phyloP scores from a whole-genome alignment of 1,140 invertebrate genomes.

The Drosophila seguyi region DNA sequence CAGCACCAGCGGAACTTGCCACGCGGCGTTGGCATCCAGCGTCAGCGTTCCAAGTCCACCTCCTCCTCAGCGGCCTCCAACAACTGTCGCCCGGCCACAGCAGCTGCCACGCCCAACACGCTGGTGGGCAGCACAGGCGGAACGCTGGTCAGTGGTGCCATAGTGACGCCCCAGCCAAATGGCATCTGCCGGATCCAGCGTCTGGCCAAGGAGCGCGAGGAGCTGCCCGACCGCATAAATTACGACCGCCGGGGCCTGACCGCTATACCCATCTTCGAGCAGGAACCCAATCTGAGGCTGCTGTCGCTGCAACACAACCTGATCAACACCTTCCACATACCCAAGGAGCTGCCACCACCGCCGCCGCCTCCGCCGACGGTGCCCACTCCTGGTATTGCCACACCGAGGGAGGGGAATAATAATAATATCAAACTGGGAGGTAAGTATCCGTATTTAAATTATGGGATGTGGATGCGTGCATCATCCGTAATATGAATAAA shows the following conservation, averaged over 20 bases:
- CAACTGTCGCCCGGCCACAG: conserved; percentile 63
- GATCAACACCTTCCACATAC: conserved; percentile 89
- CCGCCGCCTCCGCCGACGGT: conserved; percentile 24
- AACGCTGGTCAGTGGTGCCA: conserved; percentile 70
- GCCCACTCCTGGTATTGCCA: conserved; percentile 27
- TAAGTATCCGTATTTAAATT: conserved; percentile 5
- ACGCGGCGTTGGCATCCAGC: conserved; percentile 51
- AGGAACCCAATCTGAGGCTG: conserved; percentile 91
- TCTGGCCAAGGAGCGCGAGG: conserved; percentile 89
- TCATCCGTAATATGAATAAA: too few species aligned
- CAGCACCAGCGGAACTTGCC: conserved; percentile 50
- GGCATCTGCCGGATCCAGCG: conserved; percentile 87
- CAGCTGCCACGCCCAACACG: conserved; percentile 53
- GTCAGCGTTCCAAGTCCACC: conserved; percentile 81
- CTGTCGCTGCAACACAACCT: conserved; percentile 96
- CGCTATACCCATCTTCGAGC: conserved; percentile 91
- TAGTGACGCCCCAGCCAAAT: conserved; percentile 78
- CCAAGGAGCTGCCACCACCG: conserved; percentile 71
- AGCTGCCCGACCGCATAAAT: conserved; percentile 91
- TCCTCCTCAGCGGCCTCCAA: conserved; percentile 72
- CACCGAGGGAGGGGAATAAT: conserved; percentile 37
- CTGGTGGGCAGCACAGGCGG: conserved; percentile 74
- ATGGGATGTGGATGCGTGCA: too few species aligned
- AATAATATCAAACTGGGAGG: conserved; percentile 36
- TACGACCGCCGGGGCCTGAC: conserved; percentile 91